phyloP scores from a whole-genome alignment of 2,113 vertebrate species.

The Eolophus roseicapilla region DNA sequence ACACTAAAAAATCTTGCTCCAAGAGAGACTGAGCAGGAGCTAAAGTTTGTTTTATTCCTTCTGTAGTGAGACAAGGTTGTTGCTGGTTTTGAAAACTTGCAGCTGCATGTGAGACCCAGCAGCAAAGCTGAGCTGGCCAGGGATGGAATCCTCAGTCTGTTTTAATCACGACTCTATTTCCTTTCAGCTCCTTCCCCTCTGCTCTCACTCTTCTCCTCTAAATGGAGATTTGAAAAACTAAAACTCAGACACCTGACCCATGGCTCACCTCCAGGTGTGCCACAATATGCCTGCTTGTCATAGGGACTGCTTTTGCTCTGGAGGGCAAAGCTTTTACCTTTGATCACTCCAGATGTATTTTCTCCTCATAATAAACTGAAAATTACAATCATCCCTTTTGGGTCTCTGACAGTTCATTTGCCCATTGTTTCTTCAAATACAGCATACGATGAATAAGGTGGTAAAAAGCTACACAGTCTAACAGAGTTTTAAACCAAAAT shows the following conservation, averaged over 20 bases:
- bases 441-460: neutral
- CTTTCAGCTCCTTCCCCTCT: neutral
- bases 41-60: conserved; percentile 26
- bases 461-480: neutral
- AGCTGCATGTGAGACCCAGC: conserved; percentile 15
- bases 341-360: conserved; percentile 45
- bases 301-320: neutral
- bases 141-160: neutral
- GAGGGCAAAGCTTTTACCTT: conserved; percentile 34
- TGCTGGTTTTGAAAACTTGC: conserved; percentile 14
- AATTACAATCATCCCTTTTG: conserved; percentile 24
- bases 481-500: neutral
- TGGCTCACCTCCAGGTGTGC: conserved; percentile 42
- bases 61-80: neutral
- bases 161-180: neutral
- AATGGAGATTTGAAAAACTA: neutral
- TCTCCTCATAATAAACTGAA: conserved; percentile 38
- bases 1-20: neutral
- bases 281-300: conserved; percentile 1
- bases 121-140: neutral
- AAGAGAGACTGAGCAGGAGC: neutral
- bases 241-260: neutral
- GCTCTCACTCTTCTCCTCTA: neutral
- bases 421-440: conserved; percentile 21
- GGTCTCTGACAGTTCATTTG: conserved; percentile 9